Percentiles rank a stretch among this genome's conserved stretches.
These are phyloP conservation scores for Eupithecia subumbrata DNA, from an alignment of 2,888 invertebrate species.

Conservation along the genomic window DNA sequence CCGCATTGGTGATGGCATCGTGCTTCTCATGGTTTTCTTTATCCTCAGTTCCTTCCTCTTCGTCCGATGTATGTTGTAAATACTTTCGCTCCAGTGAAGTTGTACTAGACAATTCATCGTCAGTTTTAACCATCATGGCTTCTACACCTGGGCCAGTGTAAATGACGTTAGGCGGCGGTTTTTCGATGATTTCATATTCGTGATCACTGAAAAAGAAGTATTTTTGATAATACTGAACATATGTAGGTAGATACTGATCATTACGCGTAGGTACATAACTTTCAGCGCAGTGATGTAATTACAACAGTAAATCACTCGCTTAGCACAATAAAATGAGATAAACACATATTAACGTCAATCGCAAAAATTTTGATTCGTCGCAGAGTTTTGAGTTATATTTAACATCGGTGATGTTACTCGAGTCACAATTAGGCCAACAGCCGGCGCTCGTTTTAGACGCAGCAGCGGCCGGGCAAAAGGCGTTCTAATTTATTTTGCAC, in stretches of 20 bases:
- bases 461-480: conserved; percentile 75
- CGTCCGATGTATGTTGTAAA: conserved; percentile 80
- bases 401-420: conserved; percentile 70
- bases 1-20: conserved; percentile 70
- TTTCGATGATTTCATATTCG: conserved; percentile 95
- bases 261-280: neutral
- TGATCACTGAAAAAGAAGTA: conserved; percentile 90
- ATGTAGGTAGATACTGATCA: conserved; percentile 20
- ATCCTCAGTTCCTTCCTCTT: conserved; percentile 70
- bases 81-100: conserved; percentile 78
- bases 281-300: conserved; percentile 14
- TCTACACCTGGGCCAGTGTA: conserved; percentile 70
- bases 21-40: conserved; percentile 62
- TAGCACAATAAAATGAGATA: conserved; percentile 44
- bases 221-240: conserved; percentile 13
- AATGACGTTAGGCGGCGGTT: conserved; percentile 82
- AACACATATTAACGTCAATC: conserved; percentile 53
- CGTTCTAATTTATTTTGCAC: conserved; percentile 66
- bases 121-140: conserved; percentile 68
- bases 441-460: conserved; percentile 81
- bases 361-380: conserved; percentile 63
- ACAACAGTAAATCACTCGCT: conserved; percentile 49
- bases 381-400: conserved; percentile 74
- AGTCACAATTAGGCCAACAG: conserved; percentile 81
- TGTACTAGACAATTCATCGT: conserved; percentile 81